Percentiles rank a stretch among this genome's conserved stretches.
Conservation (phyloP, 1,140 invertebrate species). For the Tetramorium parvispinum region DNA sequence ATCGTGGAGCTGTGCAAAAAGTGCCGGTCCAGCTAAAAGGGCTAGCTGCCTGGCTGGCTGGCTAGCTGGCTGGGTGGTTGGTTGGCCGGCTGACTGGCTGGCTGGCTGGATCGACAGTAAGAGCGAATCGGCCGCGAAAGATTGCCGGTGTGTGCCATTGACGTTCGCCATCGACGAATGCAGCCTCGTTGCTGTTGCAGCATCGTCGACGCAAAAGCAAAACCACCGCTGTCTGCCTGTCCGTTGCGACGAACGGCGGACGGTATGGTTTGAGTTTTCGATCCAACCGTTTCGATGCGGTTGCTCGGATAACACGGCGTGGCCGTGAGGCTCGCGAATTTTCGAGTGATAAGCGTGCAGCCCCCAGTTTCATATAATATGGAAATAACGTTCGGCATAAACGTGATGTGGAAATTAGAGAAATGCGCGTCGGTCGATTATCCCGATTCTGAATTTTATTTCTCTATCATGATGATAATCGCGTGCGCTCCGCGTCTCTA, state of each 20-base stretch:
- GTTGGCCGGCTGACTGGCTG: background rate
- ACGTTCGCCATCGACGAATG: slow-evolving; percentile 47
- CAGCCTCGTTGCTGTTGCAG: slow-evolving; percentile 12
- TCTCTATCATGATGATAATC: background rate
- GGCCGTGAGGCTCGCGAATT: background rate
- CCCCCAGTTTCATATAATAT: background rate
- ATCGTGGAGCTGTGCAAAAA: slow-evolving; percentile 57
- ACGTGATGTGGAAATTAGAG: slow-evolving; percentile 10
- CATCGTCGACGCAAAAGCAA: slow-evolving; percentile 39
- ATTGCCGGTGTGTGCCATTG: slow-evolving; percentile 52
- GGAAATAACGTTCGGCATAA: background rate
- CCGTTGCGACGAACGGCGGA: slow-evolving; percentile 9
- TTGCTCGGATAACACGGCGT: slow-evolving; percentile 3
- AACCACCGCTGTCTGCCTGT: slow-evolving; percentile 1
- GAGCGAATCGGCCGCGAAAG: slow-evolving; percentile 40
- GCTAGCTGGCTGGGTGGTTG: background rate
- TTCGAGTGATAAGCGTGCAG: background rate
- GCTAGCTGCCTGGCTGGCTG: background rate
- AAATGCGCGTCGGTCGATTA: background rate
- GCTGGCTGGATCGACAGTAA: slow-evolving; percentile 2
- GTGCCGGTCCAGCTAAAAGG: slow-evolving; percentile 55
- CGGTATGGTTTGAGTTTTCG: slow-evolving; percentile 20
- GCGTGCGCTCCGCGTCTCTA: too few relatives aligned
- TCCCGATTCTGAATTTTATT: slow-evolving; percentile 17
- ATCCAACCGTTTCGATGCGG: slow-evolving; percentile 20